phyloP scores from a whole-genome alignment of 2,113 vertebrate genomes.

The Orientallactaga bullata region DNA sequence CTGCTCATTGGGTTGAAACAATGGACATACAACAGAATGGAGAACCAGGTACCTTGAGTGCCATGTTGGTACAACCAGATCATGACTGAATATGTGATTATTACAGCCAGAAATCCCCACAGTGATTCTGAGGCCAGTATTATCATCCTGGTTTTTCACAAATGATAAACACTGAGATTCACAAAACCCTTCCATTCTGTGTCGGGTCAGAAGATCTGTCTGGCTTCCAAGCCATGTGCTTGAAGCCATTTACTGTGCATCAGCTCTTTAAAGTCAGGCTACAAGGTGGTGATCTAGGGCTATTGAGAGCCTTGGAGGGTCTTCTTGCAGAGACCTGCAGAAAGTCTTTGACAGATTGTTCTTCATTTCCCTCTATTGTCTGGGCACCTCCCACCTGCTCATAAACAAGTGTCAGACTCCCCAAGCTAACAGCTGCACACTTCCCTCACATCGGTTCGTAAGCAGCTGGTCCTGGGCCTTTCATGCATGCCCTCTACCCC shows the following conservation, averaged over 20 bases:
- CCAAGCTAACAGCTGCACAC: background rate
- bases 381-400: background rate
- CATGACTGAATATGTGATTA: background rate
- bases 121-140: background rate
- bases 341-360: background rate
- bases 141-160: background rate
- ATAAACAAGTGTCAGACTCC: background rate
- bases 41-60: background rate
- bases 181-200: background rate
- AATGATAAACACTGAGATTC: background rate
- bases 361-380: background rate
- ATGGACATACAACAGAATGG: background rate
- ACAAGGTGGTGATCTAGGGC: background rate
- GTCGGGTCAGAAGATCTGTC: background rate
- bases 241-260: background rate
- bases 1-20: background rate
- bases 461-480: constrained; percentile 10
- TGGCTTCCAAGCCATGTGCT: background rate
- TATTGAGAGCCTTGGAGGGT: background rate
- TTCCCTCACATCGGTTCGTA: background rate
- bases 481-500: background rate
- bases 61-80: background rate
- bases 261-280: background rate
- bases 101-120: background rate
- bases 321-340: background rate